These are phyloP conservation scores for Chamaea fasciata DNA, from an alignment of 2,113 vertebrate genomes.

Conservation along the genomic window DNA sequence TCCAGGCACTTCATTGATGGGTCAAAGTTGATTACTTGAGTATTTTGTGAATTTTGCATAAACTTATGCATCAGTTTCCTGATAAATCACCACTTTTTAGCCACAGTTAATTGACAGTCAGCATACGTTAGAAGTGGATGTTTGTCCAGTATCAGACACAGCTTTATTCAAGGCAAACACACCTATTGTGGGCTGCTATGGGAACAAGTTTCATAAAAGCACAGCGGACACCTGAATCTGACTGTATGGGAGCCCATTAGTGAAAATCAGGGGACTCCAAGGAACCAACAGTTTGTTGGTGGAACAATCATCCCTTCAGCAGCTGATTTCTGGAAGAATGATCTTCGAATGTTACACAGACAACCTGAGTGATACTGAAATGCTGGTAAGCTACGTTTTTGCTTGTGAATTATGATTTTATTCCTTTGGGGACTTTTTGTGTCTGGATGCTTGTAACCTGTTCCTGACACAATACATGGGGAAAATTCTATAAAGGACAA, in stretches of 20 bases:
- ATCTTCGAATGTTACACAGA: background rate
- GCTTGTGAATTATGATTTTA: background rate
- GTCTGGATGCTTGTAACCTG: background rate
- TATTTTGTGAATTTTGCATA: background rate
- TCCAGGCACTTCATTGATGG: background rate
- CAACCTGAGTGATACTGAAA: background rate
- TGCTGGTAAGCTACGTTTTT: background rate
- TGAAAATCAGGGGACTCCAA: background rate
- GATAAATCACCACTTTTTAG: background rate
- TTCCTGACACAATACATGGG: background rate
- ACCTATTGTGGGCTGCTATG: background rate
- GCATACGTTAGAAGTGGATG: background rate
- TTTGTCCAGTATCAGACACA: background rate
- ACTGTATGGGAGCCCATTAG: background rate
- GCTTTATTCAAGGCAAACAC: background rate
- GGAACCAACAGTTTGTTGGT: background rate
- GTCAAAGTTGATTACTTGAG: background rate
- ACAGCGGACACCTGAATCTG: background rate
- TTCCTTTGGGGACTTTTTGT: background rate
- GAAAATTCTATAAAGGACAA: background rate
- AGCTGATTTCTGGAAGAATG: background rate
- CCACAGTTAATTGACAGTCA: background rate
- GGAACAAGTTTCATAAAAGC: background rate
- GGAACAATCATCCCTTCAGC: background rate
- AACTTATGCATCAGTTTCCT: background rate